Evolutionary conservation across 2,113 vertebrate genomes (phyloP), one percentile per base, ranked within the genome.

Genomic region (Rhizomys pruinosus): DNA sequence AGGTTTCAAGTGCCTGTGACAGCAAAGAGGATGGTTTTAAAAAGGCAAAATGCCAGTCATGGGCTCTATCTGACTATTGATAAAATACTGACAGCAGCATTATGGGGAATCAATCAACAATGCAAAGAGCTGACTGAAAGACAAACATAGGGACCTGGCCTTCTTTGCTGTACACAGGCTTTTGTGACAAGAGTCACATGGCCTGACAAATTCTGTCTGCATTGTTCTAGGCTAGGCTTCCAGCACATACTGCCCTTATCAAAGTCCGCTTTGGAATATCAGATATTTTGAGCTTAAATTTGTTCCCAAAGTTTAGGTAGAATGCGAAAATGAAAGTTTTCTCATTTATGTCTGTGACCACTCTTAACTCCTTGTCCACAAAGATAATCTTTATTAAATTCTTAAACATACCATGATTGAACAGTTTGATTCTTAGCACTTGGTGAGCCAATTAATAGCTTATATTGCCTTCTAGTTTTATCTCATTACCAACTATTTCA

Each of bases 21-120:
- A 95, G 98, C 98, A 98, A 97, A 96, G 96, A 87, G 97, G 97
- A 97, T 97, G 97, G 96, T 97, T 98, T 98, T 98, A 97, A 98
- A 98, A 98, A 98, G 98, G 96, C 98, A 98, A 97, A 97, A 97
- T 94, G 97, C 98, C 97, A 97, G 98, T 98, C 98, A 98, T 95
- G 98, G 97, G 98, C 97, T 98, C 97, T 97, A 89, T 74, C 87
- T 96, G 97, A 96, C 97, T 97, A 98, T 97, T 98, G 98, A 97
- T 97, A 98, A 98, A 98, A 96, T 95, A 97, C 98, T 98, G 98
- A 98, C 98, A 96, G 80, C 98, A 98, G 98, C 98, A 98, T 92
- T 98, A 97, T 91, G 80, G 98, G 81, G 97, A 97, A 96, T 97
- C 96, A 97, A 97, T 97, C 97, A 97, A 98, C 98, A 98, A 98